Conservation (phyloP, 1,140 invertebrate species). For the Brachionus rotundiformis region DNA sequence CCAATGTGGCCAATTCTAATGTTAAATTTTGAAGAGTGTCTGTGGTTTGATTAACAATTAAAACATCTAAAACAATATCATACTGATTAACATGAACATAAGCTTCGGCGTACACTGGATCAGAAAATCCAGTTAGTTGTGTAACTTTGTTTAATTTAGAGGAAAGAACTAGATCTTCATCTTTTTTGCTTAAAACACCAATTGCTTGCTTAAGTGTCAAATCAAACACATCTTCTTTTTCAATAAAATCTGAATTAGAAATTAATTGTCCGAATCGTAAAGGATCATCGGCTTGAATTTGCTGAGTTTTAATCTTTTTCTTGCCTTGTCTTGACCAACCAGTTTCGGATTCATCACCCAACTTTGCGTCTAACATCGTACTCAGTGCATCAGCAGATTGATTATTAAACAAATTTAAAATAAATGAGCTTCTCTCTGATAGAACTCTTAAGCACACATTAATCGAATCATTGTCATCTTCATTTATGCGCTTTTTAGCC, state of each 20-base stretch:
- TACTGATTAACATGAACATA: conserved; percentile 99
- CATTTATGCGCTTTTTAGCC: conserved; percentile 74
- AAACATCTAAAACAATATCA: conserved; percentile 65
- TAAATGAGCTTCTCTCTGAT: conserved; percentile 73
- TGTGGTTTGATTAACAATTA: conserved; percentile 85
- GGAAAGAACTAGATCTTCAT: conserved; percentile 68
- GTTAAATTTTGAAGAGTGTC: conserved; percentile 98
- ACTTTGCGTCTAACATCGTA: conserved; percentile 81
- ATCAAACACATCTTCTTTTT: conserved; percentile 84
- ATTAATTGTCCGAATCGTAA: conserved; percentile 82
- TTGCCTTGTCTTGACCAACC: conserved; percentile 67
- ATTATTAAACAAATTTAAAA: conserved; percentile 76
- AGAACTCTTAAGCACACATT: conserved; percentile 75
- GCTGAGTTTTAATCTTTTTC: conserved; percentile 66
- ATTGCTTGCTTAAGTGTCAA: conserved; percentile 87
- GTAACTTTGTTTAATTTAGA: conserved; percentile 71
- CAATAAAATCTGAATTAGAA: conserved; percentile 70
- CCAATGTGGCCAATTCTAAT: conserved; percentile 91
- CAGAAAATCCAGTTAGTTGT: conserved; percentile 98
- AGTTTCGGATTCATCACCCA: conserved; percentile 63
- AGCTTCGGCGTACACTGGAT: conserved; percentile 97
- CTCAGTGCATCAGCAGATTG: conserved; percentile 79
- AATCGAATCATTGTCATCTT: conserved; percentile 89
- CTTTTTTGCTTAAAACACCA: conserved; percentile 69
- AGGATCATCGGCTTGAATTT: conserved; percentile 74